Conservation (phyloP, 2,113 vertebrate species). For the Microcebus murinus region DNA sequence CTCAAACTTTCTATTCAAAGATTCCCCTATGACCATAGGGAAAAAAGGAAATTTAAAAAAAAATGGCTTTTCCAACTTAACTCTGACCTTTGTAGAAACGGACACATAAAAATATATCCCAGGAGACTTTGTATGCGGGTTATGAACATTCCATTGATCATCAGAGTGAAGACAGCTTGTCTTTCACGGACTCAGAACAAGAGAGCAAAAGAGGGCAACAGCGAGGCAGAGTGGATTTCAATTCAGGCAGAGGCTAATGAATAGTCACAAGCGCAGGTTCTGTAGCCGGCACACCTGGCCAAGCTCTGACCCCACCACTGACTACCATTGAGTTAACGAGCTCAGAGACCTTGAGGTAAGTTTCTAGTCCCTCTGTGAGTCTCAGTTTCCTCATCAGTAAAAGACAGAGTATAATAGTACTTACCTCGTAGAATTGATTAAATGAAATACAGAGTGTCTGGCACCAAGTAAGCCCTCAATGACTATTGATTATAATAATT, state of each 20-base stretch:
- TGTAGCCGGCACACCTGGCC: background rate
- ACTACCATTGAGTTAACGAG: background rate
- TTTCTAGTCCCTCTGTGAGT: background rate
- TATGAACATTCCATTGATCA: background rate
- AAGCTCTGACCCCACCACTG: background rate
- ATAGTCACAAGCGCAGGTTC: background rate
- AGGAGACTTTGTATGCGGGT: background rate
- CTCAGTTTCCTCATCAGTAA: background rate
- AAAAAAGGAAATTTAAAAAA: background rate
- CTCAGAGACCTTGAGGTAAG: background rate
- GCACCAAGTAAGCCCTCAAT: constrained; percentile 1
- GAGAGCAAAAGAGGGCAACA: background rate
- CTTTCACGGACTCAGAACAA: constrained; percentile 36
- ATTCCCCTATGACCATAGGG: background rate
- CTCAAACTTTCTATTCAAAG: constrained; percentile 44
- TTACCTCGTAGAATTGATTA: background rate
- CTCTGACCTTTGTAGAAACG: constrained; percentile 45
- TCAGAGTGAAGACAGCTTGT: background rate
- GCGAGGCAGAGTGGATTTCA: background rate
- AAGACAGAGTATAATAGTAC: background rate
- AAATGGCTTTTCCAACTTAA: constrained; percentile 55
- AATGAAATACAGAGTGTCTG: background rate
- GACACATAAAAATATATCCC: constrained; percentile 36
- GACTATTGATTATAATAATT: constrained; percentile 12
- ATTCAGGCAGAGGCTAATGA: background rate